Conservation (phyloP, 2,113 vertebrate genomes). For the Cettia cetti region DNA sequence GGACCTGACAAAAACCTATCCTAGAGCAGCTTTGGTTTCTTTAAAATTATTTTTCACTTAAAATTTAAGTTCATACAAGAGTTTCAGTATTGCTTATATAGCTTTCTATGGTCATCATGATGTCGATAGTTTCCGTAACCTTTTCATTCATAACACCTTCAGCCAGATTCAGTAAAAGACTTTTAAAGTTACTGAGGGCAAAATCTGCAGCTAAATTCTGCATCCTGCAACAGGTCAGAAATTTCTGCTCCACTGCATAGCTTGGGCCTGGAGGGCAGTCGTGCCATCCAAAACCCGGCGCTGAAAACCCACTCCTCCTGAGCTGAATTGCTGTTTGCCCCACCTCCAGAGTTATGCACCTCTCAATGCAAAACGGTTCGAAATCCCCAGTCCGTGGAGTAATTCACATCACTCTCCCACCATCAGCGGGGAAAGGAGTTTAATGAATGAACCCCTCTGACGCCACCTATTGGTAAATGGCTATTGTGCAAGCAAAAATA, state of each 20-base stretch:
- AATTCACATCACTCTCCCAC: background rate
- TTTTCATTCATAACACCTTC: background rate
- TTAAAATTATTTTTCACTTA: background rate
- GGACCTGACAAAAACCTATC: background rate
- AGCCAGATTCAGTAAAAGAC: background rate
- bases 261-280: background rate
- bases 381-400: accelerated
- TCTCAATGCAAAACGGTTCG: background rate
- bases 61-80: background rate
- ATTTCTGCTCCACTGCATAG: background rate
- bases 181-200: background rate
- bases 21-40: background rate
- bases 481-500: background rate
- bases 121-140: background rate
- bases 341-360: no score
- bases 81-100: background rate
- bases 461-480: background rate
- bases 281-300: background rate
- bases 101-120: accelerated
- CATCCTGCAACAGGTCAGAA: background rate
- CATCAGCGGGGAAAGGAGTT: background rate
- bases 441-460: background rate
- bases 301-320: background rate
- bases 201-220: background rate
- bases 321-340: background rate